These are phyloP conservation scores for Platalea minor DNA, from an alignment of 2,797 vertebrate species.

Conservation along the genomic window DNA sequence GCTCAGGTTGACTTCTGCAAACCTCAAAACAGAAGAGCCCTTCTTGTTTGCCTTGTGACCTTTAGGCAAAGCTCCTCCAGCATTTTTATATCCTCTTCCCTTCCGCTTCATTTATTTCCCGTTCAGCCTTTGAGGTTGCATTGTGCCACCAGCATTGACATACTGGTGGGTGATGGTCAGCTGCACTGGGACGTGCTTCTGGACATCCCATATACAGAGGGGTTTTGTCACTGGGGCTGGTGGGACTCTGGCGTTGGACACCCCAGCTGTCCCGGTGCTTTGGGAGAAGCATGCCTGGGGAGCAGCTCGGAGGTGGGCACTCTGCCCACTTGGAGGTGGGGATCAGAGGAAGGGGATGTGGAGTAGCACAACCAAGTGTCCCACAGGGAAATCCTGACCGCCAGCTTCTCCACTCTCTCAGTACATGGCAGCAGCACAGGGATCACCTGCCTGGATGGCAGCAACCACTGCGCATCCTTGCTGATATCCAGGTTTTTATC, in stretches of 20 bases:
- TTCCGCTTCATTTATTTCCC: not conserved
- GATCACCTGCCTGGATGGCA: not conserved
- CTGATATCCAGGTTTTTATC: not conserved
- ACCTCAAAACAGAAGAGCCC: not conserved
- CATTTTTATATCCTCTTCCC: not conserved
- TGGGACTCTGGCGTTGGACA: not conserved
- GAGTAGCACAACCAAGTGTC: not conserved
- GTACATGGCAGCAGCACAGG: not conserved
- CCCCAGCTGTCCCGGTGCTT: not conserved
- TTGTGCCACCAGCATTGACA: not conserved
- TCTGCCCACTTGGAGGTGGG: not conserved
- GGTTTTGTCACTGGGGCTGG: not conserved
- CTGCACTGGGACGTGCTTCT: not conserved
- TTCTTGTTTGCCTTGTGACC: not conserved
- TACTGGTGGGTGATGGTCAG: not conserved
- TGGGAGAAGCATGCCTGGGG: not conserved
- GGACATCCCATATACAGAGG: not conserved
- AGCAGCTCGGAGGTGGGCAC: not conserved
- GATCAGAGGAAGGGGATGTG: not conserved
- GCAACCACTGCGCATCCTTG: not conserved
- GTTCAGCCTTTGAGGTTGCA: not conserved
- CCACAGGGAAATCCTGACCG: not conserved
- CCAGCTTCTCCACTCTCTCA: not conserved
- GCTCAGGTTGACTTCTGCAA: not conserved
- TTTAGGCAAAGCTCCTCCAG: not conserved